Percentiles rank a stretch among this genome's conserved stretches.
These are phyloP conservation scores for Nephrotoma appendiculata DNA, from an alignment of 2,888 invertebrate species.

Conservation along the genomic window DNA sequence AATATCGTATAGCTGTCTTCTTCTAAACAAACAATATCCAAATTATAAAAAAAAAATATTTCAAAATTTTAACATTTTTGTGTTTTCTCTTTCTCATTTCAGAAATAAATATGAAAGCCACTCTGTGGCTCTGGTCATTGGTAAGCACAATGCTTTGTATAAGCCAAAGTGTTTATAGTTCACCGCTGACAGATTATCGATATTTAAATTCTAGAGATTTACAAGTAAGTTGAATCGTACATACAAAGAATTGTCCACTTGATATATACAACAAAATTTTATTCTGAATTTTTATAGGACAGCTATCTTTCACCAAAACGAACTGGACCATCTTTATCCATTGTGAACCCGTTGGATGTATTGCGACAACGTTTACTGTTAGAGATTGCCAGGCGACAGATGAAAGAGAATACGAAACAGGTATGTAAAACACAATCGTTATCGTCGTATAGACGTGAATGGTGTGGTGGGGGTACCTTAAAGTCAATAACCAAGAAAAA, in stretches of 20 bases:
- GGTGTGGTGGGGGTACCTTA: too few relatives aligned
- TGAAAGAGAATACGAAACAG: conserved; percentile 56
- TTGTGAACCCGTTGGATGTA: conserved; percentile 77
- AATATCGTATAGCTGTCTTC: too few relatives aligned
- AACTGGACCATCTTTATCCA: conserved; percentile 61
- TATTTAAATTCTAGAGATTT: conserved; percentile 24
- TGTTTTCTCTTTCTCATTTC: conserved; percentile 10
- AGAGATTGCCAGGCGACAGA: conserved; percentile 71
- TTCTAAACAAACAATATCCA: too few relatives aligned
- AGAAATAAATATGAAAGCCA: conserved; percentile 30
- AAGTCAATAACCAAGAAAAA: neutral
- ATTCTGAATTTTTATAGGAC: conserved; percentile 18
- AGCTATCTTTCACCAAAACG: conserved; percentile 39
- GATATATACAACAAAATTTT: neutral
- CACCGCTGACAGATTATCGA: conserved; percentile 26
- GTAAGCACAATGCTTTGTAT: conserved; percentile 27
- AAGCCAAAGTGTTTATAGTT: conserved; percentile 27
- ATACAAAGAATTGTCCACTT: neutral
- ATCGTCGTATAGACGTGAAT: neutral
- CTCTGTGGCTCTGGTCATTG: conserved; percentile 32
- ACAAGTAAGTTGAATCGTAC: conserved; percentile 22
- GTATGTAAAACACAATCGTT: conserved; percentile 22
- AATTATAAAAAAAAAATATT: neutral
- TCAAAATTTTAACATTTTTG: neutral
- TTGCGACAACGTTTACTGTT: conserved; percentile 64